Evolutionary conservation across 1,140 invertebrate genomes (phyloP).

Genomic region (Drosophila arizonae): DNA sequence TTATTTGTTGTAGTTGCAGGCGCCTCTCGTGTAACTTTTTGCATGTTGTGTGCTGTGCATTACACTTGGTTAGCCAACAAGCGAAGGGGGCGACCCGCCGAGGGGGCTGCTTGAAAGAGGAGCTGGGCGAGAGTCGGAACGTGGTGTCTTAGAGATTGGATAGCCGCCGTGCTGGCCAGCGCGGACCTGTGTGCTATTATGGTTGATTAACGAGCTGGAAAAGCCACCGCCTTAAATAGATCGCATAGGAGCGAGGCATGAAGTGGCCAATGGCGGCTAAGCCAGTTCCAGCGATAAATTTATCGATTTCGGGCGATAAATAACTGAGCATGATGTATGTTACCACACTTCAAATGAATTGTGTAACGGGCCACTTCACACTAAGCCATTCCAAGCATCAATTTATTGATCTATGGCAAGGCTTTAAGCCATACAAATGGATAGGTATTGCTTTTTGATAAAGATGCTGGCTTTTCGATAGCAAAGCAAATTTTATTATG

Average conservation of each 20-base stretch:
- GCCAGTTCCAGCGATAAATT: conserved; percentile 13
- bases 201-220: conserved; percentile 36
- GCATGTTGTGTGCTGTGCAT: conserved; percentile 56
- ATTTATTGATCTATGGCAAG: no score
- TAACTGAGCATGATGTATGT: neutral
- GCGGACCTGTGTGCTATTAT: conserved; percentile 21
- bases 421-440: no score
- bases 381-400: no score
- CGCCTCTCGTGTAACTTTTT: conserved; percentile 49
- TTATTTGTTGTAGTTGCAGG: conserved; percentile 8
- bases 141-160: conserved; percentile 4
- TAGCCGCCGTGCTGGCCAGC: neutral
- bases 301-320: conserved; percentile 29
- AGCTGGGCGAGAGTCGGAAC: neutral
- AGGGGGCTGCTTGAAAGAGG: neutral
- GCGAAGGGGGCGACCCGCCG: neutral
- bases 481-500: no score
- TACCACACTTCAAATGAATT: neutral
- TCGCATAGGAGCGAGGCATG: conserved; percentile 10
- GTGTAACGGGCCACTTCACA: neutral
- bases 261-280: conserved; percentile 7
- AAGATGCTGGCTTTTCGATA: no score
- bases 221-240: conserved; percentile 31
- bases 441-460: no score
- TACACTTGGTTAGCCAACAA: conserved; percentile 35